Conservation (phyloP, 1,140 invertebrate genomes). For the Temnothorax nylanderi region DNA sequence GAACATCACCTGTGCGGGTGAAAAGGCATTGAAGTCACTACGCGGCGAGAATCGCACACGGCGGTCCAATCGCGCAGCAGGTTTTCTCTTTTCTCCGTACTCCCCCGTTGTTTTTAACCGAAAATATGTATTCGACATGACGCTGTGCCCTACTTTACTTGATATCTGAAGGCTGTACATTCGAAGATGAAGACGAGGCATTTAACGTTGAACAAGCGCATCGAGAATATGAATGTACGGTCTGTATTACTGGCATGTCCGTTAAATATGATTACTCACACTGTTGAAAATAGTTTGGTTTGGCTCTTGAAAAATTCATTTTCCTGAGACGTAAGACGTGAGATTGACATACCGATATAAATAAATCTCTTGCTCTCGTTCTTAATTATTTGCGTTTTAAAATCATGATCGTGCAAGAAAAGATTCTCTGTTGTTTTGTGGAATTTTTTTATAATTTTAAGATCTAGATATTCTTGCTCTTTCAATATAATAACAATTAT, state of each 20-base stretch:
- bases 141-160: not conserved
- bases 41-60: not conserved
- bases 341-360: not conserved
- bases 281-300: not conserved
- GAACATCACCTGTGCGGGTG: not conserved
- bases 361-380: not conserved
- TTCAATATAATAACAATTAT: not conserved
- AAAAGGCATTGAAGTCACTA: conserved; percentile 37
- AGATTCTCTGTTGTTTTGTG: not conserved
- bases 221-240: not conserved
- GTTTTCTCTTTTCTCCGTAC: not conserved
- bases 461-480: not conserved
- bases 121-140: not conserved
- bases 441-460: not conserved
- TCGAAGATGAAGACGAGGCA: not conserved
- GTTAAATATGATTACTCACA: not conserved
- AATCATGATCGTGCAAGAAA: not conserved
- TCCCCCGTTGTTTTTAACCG: not conserved
- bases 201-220: not conserved
- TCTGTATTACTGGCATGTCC: not conserved
- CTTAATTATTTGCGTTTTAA: not conserved
- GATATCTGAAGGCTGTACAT: not conserved
- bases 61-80: not conserved
- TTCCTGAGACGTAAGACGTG: not conserved
- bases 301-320: not conserved